Percentiles rank a stretch among this genome's conserved stretches.
Evolutionary conservation across 2,888 invertebrate species (phyloP).

Genomic region (Limnephilus marmoratus): DNA sequence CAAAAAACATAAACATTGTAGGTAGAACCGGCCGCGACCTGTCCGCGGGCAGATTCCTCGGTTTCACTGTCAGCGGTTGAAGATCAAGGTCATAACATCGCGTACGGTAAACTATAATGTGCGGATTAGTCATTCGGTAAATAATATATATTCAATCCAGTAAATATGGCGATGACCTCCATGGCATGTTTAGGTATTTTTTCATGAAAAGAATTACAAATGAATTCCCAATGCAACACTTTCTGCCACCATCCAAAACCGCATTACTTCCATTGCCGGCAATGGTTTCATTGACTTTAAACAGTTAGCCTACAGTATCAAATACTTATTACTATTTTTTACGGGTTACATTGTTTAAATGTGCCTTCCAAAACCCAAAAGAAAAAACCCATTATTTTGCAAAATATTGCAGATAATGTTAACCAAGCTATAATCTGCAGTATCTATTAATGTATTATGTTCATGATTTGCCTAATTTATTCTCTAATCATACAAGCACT

Average conservation of each 20-base stretch:
- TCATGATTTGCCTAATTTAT: no score
- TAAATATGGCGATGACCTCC: not conserved
- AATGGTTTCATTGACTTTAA: no score
- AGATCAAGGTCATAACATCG: conserved; percentile 35
- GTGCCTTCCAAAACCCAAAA: not conserved
- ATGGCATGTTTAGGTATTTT: not conserved
- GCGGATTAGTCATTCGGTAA: not conserved
- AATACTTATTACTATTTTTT: not conserved
- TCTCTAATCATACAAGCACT: not conserved
- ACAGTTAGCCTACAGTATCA: no score
- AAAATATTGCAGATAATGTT: not conserved
- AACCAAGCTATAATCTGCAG: not conserved
- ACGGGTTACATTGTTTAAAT: not conserved
- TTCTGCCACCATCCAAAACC: no score
- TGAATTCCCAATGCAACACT: no score
- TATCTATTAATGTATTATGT: not conserved
- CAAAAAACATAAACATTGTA: not conserved
- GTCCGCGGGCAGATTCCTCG: conserved; percentile 3
- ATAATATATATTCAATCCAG: not conserved
- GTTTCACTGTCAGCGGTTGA: conserved; percentile 25
- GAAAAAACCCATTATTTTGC: not conserved
- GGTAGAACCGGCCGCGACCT: not conserved
- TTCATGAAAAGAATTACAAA: no score
- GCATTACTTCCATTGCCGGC: no score
- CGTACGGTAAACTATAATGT: not conserved